Conservation (phyloP, 1,140 invertebrate species). For the Drosophila hydei region DNA sequence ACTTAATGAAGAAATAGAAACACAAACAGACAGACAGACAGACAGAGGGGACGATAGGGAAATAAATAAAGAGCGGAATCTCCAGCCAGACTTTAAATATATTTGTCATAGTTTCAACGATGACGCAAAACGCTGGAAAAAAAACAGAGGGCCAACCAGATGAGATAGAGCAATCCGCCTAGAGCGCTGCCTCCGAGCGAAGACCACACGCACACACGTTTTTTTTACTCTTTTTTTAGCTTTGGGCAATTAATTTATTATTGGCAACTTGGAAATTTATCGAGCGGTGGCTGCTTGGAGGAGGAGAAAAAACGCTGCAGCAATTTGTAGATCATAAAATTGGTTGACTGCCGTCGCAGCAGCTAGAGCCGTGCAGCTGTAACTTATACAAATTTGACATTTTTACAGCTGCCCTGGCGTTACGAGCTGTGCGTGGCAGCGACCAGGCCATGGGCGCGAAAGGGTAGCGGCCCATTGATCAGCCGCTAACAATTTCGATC, state of each 20-base stretch:
- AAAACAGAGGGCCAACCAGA: constrained; percentile 55
- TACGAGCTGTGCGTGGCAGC: not conserved
- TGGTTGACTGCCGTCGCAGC: constrained; percentile 26
- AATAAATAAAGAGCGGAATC: constrained; percentile 60
- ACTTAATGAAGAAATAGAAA: constrained; percentile 82
- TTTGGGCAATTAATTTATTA: constrained; percentile 80
- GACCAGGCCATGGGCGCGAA: not conserved
- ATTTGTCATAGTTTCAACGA: constrained; percentile 76
- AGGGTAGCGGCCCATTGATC: constrained; percentile 51
- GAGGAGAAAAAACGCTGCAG: constrained; percentile 55
- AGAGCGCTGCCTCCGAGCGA: constrained; percentile 13
- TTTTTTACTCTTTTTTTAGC: constrained; percentile 43
- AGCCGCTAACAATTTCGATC: constrained; percentile 52
- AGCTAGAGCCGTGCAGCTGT: constrained; percentile 28
- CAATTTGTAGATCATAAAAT: constrained; percentile 81
- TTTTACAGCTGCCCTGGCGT: constrained; percentile 58
- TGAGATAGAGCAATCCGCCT: constrained; percentile 19
- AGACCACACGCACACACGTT: constrained; percentile 59
- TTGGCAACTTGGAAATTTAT: constrained; percentile 76
- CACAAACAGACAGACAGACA: constrained; percentile 21
- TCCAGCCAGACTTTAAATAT: constrained; percentile 71
- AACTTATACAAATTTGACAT: constrained; percentile 81
- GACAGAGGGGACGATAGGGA: constrained; percentile 5
- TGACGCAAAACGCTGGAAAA: constrained; percentile 74
- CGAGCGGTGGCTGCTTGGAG: constrained; percentile 42